Evolutionary conservation across 1,140 invertebrate genomes (phyloP).

Genomic region (Gryllus bimaculatus): DNA sequence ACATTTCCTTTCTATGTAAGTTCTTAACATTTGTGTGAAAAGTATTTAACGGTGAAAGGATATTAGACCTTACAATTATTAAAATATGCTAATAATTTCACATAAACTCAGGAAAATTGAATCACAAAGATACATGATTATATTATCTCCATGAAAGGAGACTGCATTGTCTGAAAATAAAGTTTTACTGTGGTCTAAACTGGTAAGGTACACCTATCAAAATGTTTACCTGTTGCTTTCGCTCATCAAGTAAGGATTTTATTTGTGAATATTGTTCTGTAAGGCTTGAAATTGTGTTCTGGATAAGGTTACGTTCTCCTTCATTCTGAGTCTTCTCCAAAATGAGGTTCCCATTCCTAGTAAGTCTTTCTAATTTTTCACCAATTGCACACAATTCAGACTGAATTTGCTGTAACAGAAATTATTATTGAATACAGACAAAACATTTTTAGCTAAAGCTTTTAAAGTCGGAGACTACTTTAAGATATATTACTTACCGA

Average conservation of each 20-base stretch:
- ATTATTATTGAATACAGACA: not conserved
- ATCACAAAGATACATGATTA: too few species aligned
- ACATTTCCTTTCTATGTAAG: too few species aligned
- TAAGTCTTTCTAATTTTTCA: conserved; percentile 68
- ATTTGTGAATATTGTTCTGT: conserved; percentile 70
- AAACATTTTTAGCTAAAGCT: not conserved
- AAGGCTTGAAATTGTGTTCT: conserved; percentile 61
- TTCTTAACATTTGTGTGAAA: too few species aligned
- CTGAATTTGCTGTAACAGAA: conserved; percentile 50
- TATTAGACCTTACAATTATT: too few species aligned
- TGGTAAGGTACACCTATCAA: too few species aligned
- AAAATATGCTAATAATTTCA: too few species aligned
- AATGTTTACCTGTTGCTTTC: conserved; percentile 48
- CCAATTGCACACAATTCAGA: conserved; percentile 58
- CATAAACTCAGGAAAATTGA: too few species aligned
- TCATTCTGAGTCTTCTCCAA: conserved; percentile 67
- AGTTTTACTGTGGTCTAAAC: too few species aligned
- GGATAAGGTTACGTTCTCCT: conserved; percentile 63
- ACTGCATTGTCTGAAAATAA: too few species aligned
- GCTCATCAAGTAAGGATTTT: conserved; percentile 63
- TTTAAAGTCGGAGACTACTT: conserved; percentile 14
- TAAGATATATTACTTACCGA: conserved; percentile 30
- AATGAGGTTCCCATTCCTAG: conserved; percentile 65
- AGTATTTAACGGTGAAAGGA: too few species aligned
- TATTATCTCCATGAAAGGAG: too few species aligned